Evolutionary conservation across 2,113 vertebrate genomes (phyloP), one percentile per base, ranked within the genome.

Genomic region (Promerops cafer): DNA sequence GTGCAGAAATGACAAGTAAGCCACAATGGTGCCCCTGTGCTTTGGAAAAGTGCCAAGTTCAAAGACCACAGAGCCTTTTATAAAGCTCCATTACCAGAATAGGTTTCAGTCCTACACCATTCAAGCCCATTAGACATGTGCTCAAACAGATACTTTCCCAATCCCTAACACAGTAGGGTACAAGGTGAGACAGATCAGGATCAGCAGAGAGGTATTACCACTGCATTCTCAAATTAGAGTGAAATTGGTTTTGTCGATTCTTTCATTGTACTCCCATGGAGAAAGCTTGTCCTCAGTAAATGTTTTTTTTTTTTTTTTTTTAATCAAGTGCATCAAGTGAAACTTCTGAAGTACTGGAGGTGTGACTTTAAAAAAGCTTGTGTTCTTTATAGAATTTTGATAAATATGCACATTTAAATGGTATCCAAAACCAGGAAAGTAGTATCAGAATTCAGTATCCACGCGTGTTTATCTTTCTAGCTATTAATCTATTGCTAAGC

Each of bases 261-360:
- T 84, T 92, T 83, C 77, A 59, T 69, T 88, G 65, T 42, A 35
- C 61, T 87, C 75, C 80, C n/a, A 59, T 63, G 71, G 95, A 95
- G 83, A 93, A 95, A 86, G 2, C 56, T 74, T 76, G 45, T 68
- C 37, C 75, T 68, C 52, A 13, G 50, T 84, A 95, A 93, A 79
- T 63, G n/a, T 39, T 54, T 71, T 91, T 93, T 91, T 71, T 91
- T 93, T 91, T 71, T n/a, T 87, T 78, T 94, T 93, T 94, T 75
- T 77, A 93, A 93, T 92, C 88, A 82, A 93, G 45, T 78, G 39
- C 14, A 28, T 87, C 33, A 65, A 64, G 39, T 52, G 80, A 92
- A 95, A 90, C 57, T 83, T 93, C 40, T 75, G 53, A 90, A 65
- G 19, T 53, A 22, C 18, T 84, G 27, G 14, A 95, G 70, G 24